Percentiles rank a stretch among this genome's conserved stretches.
Evolutionary conservation across 2,888 invertebrate genomes (phyloP).

Genomic region (Oscheius sp.): DNA sequence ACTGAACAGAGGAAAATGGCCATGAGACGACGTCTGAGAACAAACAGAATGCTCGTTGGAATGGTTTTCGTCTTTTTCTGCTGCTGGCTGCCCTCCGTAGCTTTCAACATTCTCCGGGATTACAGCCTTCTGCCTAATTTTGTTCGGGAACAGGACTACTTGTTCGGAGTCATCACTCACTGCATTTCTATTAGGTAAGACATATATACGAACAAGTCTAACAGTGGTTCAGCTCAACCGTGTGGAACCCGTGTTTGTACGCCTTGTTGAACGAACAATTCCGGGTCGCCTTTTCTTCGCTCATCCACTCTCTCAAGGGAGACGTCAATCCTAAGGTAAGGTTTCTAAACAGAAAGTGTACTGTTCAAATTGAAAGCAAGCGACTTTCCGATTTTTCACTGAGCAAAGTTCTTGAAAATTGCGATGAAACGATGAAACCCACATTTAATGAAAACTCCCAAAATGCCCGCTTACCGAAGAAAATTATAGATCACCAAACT

Average conservation of each 20-base stretch:
- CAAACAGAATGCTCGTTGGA: constrained; percentile 95
- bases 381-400: too few species aligned
- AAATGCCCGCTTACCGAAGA: too few species aligned
- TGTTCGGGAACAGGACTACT: constrained; percentile 64
- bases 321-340: constrained; percentile 18
- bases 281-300: constrained; percentile 64
- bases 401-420: too few species aligned
- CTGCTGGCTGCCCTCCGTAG: constrained; percentile 81
- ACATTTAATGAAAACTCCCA: too few species aligned
- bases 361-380: too few species aligned
- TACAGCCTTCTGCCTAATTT: constrained; percentile 64
- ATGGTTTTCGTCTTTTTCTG: constrained; percentile 94
- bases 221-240: constrained; percentile 53
- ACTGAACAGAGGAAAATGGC: constrained; percentile 67
- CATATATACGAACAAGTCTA: background rate
- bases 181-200: constrained; percentile 71
- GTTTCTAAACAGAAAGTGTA: background rate
- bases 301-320: constrained; percentile 40
- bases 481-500: too few species aligned
- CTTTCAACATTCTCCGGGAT: constrained; percentile 71
- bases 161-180: constrained; percentile 70
- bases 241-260: constrained; percentile 71
- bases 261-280: constrained; percentile 71
- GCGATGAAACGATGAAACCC: too few species aligned
- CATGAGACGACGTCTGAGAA: constrained; percentile 85